A percentile compares a stretch with the other conserved stretches of the same genome.
These are phyloP conservation scores for Cremastinae sp. DNA, from an alignment of 2,888 invertebrate genomes.

Conservation along the genomic window DNA sequence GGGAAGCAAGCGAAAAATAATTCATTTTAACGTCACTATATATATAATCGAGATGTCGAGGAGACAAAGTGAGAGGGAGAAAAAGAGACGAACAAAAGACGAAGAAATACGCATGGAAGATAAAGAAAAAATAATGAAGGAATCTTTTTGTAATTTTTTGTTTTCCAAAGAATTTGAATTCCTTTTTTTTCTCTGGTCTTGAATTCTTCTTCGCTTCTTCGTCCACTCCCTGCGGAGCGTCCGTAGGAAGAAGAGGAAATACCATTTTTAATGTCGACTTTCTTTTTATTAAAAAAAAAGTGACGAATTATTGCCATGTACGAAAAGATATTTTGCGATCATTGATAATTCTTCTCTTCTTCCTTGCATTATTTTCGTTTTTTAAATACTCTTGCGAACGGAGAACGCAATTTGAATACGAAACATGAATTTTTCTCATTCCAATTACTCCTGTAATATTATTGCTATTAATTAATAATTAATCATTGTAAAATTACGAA, in stretches of 20 bases:
- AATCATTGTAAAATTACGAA: slow-evolving; percentile 21
- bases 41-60: slow-evolving; percentile 35
- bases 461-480: slow-evolving; percentile 34
- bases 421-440: slow-evolving; percentile 39
- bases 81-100: background rate
- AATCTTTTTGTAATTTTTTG: slow-evolving; percentile 5
- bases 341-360: background rate
- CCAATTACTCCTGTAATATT: slow-evolving; percentile 33
- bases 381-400: slow-evolving; percentile 5
- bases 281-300: slow-evolving; percentile 2
- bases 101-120: background rate
- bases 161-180: slow-evolving; percentile 4
- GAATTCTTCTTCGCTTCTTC: background rate
- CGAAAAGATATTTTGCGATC: slow-evolving; percentile 7
- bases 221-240: slow-evolving; percentile 2
- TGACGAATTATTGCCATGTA: slow-evolving; percentile 21
- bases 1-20: slow-evolving; percentile 16
- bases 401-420: slow-evolving; percentile 25
- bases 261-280: slow-evolving; percentile 6
- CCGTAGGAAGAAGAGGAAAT: slow-evolving; percentile 8
- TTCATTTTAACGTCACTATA: slow-evolving; percentile 54
- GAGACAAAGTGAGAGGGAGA: background rate
- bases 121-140: slow-evolving; percentile 14
- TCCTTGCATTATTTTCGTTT: background rate
- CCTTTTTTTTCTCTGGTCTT: background rate